These are phyloP conservation scores for Sitta carolinensis DNA, from an alignment of 2,797 vertebrate genomes.

Conservation along the genomic window DNA sequence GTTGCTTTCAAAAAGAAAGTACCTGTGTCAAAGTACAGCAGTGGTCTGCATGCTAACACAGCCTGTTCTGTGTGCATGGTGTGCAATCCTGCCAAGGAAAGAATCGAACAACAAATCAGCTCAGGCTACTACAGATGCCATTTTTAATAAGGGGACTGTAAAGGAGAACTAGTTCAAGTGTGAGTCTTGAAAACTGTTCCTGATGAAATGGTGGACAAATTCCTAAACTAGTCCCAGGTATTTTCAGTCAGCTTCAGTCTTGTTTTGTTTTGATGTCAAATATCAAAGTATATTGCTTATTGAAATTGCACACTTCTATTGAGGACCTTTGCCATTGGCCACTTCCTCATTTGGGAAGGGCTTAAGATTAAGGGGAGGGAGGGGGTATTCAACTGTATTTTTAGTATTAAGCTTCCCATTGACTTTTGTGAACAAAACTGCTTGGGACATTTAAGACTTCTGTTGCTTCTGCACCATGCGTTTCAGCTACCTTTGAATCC, in stretches of 20 bases:
- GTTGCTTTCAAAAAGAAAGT: background rate
- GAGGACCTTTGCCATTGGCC: background rate
- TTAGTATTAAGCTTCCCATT: background rate
- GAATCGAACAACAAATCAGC: background rate
- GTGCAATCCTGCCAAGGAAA: background rate
- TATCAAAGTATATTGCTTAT: background rate
- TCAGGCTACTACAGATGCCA: rapidly evolving
- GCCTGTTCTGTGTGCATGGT: background rate
- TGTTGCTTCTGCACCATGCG: rapidly evolving
- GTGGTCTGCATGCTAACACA: background rate
- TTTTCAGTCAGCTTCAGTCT: background rate
- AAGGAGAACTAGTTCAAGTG: background rate
- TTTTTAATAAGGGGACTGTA: background rate
- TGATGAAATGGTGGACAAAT: background rate
- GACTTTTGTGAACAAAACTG: background rate
- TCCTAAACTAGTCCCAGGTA: background rate
- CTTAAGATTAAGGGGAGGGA: background rate
- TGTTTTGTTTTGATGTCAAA: background rate
- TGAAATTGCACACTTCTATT: background rate
- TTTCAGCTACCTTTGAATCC: background rate
- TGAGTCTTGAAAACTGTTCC: background rate
- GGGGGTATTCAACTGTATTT: background rate
- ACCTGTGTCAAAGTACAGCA: background rate
- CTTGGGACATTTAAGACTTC: background rate
- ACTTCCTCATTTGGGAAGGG: background rate